Base-by-base conservation (phyloP, 1,140 invertebrate genomes). In the Drosophila kurseongensis region DNA sequence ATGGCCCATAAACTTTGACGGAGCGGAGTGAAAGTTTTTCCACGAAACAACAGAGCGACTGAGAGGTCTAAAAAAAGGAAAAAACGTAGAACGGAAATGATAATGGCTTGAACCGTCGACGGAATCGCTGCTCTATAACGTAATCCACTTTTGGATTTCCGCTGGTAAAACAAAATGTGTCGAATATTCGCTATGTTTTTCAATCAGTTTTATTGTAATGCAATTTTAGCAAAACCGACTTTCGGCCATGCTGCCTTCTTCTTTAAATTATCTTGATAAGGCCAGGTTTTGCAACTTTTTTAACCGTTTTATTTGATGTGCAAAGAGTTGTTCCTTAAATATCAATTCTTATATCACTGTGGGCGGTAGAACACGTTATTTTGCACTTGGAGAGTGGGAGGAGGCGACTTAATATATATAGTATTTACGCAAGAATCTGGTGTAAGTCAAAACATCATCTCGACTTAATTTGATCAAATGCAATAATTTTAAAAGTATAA, bases 1-100 rank as follows among this genome's bases (percentile, higher is more conserved):
- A 67, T 60, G 56, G 58, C 41, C 65, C 80, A 79, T 79, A 79
- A 83, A 83, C 63, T 72, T 79, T 84, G 47, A 36, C 12, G 38
- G 36, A 9, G 8, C 42, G 12, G 16, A 4, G 50, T 35, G 41
- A 82, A 75, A 78, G 79, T 74, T 78, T 68, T 67, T 40, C 41
- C 18, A 42, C 38, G 29, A 47, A 63, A 42, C 59, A 42, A 48
- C 40, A 27, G 44, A 10, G 35, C 18, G 13, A 48, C 10, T 14
- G 16, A 38, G 51, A 40, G 35, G 23, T 13, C 23, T 1, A 27
- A 16, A 29, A 29, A 16, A 32, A 32, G 29, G 7, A 16, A 12
- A 3, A 13, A 29, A 38, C 23, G 8, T 12, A 47, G 42, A 40
- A 14, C 60, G 80, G 80, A 83, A 78, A 83, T 75, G 80, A 71